phyloP scores from a whole-genome alignment of 1,140 invertebrate genomes.

The Diprion similis region DNA sequence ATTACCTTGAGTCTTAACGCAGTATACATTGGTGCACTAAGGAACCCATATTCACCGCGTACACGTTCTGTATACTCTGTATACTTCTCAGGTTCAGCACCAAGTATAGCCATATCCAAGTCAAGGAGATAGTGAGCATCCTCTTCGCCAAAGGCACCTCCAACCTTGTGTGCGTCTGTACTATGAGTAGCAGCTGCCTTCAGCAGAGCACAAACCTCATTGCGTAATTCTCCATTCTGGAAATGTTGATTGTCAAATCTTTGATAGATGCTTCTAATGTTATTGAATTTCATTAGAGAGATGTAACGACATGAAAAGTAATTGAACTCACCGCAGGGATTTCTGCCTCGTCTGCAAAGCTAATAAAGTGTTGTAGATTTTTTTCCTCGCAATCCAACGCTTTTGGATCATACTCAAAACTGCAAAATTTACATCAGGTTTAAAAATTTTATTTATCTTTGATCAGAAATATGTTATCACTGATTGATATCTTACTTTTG shows the following conservation, averaged over 20 bases:
- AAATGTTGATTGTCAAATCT: slow-evolving; percentile 17
- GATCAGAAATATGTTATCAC: neutral
- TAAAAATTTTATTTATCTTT: too few relatives aligned
- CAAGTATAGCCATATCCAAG: slow-evolving; percentile 68
- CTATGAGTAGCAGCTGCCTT: slow-evolving; percentile 63
- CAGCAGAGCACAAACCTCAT: slow-evolving; percentile 61
- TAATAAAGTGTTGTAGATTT: slow-evolving; percentile 59
- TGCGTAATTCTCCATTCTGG: slow-evolving; percentile 56
- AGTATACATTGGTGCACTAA: slow-evolving; percentile 64
- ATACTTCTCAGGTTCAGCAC: slow-evolving; percentile 60
- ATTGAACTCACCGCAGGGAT: slow-evolving; percentile 48
- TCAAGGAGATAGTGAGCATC: slow-evolving; percentile 70
- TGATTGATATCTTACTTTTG: slow-evolving; percentile 58
- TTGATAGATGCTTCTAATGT: neutral
- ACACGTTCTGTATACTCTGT: slow-evolving; percentile 62
- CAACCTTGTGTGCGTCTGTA: slow-evolving; percentile 68
- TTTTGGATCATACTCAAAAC: slow-evolving; percentile 63
- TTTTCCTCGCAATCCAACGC: slow-evolving; percentile 57
- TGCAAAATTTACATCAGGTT: slow-evolving; percentile 39
- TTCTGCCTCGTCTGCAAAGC: slow-evolving; percentile 56
- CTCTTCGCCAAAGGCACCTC: slow-evolving; percentile 63
- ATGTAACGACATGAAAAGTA: slow-evolving; percentile 6
- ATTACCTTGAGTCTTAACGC: slow-evolving; percentile 65
- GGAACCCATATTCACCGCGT: slow-evolving; percentile 65
- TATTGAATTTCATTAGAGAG: slow-evolving; percentile 14